phyloP scores from a whole-genome alignment of 2,797 vertebrate genomes.

The Argentina silus region DNA sequence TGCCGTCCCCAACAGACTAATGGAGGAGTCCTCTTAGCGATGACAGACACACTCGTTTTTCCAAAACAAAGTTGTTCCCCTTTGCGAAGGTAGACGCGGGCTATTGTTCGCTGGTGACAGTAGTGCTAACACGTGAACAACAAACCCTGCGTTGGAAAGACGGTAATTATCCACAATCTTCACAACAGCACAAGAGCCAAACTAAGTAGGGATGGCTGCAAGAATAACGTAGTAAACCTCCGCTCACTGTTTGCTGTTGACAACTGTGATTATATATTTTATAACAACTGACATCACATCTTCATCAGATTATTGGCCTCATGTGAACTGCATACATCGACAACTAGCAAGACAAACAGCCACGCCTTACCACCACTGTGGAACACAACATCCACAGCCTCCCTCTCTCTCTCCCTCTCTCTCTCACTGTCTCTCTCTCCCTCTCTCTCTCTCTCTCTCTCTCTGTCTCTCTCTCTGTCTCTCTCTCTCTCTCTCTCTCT shows the following conservation, averaged over 20 bases:
- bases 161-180: too few species aligned
- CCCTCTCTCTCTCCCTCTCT: not conserved
- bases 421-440: not conserved
- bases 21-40: not conserved
- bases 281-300: not conserved
- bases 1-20: not conserved
- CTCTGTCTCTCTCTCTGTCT: conserved; percentile 20
- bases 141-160: too few species aligned
- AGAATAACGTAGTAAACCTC: too few species aligned
- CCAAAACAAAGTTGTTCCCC: not conserved
- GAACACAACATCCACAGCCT: not conserved
- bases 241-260: too few species aligned
- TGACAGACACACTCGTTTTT: not conserved
- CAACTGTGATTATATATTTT: too few species aligned
- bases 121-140: not conserved
- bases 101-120: not conserved
- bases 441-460: not conserved
- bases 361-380: not conserved
- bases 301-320: not conserved
- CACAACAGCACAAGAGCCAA: not conserved
- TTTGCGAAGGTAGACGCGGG: not conserved
- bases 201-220: too few species aligned
- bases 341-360: not conserved
- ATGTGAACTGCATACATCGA: not conserved
- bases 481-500: not conserved